These are phyloP conservation scores for Cylloceria caligata DNA, from an alignment of 2,888 invertebrate genomes.

Conservation along the genomic window DNA sequence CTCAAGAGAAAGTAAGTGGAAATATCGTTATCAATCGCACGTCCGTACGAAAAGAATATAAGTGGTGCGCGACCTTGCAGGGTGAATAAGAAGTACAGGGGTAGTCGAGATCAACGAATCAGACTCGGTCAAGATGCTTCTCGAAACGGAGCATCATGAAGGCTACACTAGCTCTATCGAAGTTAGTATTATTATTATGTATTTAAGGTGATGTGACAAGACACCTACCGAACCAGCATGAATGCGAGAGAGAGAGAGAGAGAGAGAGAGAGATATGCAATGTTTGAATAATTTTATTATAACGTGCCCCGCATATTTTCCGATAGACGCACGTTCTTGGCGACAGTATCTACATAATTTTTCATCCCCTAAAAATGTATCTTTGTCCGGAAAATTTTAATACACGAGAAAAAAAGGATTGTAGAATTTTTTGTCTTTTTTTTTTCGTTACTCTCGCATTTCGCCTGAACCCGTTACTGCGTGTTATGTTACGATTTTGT, in stretches of 20 bases:
- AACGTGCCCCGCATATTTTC: no score
- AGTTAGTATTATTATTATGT: slow-evolving; percentile 45
- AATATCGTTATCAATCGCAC: not conserved
- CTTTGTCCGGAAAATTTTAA: no score
- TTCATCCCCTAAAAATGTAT: no score
- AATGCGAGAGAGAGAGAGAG: no score
- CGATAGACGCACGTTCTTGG: no score
- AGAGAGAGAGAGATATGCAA: no score
- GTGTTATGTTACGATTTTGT: not conserved
- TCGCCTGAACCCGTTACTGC: not conserved
- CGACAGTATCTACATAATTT: no score
- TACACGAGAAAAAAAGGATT: no score
- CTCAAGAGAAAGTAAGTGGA: no score
- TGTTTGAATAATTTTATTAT: no score
- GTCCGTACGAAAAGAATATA: not conserved
- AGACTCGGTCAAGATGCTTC: slow-evolving; percentile 55
- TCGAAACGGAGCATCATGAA: slow-evolving; percentile 43
- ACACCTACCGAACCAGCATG: no score
- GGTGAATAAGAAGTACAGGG: slow-evolving; percentile 12
- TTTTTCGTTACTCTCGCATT: not conserved
- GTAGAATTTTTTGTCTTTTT: no score
- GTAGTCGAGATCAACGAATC: slow-evolving; percentile 26
- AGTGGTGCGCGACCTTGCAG: not conserved
- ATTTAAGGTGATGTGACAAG: not conserved
- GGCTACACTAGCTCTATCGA: slow-evolving; percentile 57